Base-by-base conservation (phyloP, 2,797 vertebrate genomes). In the Myripristis murdjan region DNA sequence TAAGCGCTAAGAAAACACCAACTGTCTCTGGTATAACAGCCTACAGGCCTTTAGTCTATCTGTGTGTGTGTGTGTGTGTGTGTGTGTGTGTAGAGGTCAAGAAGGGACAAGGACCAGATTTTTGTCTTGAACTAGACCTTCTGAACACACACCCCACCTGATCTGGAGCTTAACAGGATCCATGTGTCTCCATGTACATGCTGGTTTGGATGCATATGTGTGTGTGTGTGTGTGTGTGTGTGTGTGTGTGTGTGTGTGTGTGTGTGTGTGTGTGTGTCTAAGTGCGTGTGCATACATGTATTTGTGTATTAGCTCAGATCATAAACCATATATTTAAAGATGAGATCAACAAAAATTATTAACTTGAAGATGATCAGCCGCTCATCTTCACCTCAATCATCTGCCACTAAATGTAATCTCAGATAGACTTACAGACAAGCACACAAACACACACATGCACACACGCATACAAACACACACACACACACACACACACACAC, bases 1-100 rank as follows among this genome's bases (percentile, higher is more conserved):
- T 86, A 85, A 92, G 89, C 83, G 85, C 89, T 90, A 86, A 60
- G 75, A 91, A 93, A 93, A 93, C 87, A 90, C 79, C 85, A 91
- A 92, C 89, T 86, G 89, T 92, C 90, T 93, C 79, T 87, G 88
- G 91, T 85, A 87, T 88, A 87, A 85, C 75, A 90, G 77, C 84
- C 89, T 79, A 90, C 69, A 78, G 87, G 86, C 83, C 73, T 88
- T 81, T 53, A 63, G 77, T 55, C 65, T 49, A 18, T 24, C 15
- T 16, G 62, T 51, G 54, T 56, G 26, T 69, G 54, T 52, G 23
- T 52, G 77, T 82, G 28, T 60, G 61, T 59, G 53, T 64, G 70
- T 76, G 65, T 75, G 79, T 52, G 65, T 56, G 61, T 61, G 26
- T 33, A 59, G 16, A 81, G 86, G 86, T 90, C 87, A 91, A 74